Evolutionary conservation across 2,113 vertebrate genomes (phyloP), one percentile per base, ranked within the genome.

Genomic region (Cheirogaleus medius): DNA sequence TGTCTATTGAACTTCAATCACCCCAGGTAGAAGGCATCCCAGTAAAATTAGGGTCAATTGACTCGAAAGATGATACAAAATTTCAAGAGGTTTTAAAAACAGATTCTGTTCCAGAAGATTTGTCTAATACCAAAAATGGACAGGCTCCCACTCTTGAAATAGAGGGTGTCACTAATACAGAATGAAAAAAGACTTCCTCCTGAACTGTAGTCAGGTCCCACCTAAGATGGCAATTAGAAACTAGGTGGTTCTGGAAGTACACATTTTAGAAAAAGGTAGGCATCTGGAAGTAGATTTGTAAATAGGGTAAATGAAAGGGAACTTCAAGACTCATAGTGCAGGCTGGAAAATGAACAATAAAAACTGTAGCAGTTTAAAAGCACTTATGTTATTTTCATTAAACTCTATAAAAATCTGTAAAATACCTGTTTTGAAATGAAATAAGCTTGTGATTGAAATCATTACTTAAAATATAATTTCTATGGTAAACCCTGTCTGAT

Each of bases 341-440:
- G n/a, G 25, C 74, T 96, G 69, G 49, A 93, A 96, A 97, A 73
- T 68, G 20, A 93, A 49, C 83, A 97, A 97, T 97, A 98, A 98
- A 97, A 96, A 84, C 21, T 8, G 29, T 44, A 92, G 17, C 29
- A 29, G 39, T 91, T 94, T 90, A 87, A 95, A 95, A 83, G 90
- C 49, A 71, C 63, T 92, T 92, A n/a, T 87, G 60, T 44, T 88
- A 91, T 94, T 90, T 90, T 95, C 34, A 84, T 56, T 95, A 37
- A 91, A 27, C 74, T 78, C 4, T 87, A 52, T 21, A 71, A 29
- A 73, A 17, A 54, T 54, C 52, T 54, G 32, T 77, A 91, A 96
- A 90, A 71, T 83, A 63, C 20, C 49, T 71, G 49, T 91, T 96
- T 95, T 88, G 77, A 95, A 97, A 93, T 82, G 47, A 93, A 94